Base-by-base conservation (phyloP, 2,797 vertebrate species). In the Dipus sagitta region DNA sequence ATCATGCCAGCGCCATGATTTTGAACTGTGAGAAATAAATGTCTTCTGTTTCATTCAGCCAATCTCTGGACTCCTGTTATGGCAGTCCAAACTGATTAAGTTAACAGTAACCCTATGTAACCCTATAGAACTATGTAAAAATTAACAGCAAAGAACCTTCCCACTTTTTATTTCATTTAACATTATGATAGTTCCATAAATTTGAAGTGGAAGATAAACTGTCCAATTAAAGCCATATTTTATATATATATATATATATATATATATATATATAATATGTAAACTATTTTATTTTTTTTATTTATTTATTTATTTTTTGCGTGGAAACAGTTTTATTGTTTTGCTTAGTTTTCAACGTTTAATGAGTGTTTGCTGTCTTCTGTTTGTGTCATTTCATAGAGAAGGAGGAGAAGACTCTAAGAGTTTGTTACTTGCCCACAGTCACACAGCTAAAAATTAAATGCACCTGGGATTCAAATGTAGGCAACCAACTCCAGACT, bases 311-410 rank as follows among this genome's bases (percentile, higher is more conserved):
- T n/a, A n/a, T n/a, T n/a, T n/a, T n/a, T n/a, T n/a, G n/a, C n/a
- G n/a, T n/a, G n/a, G 23, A 72, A 93, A 70, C 6, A 42, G 32
- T 62, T 26, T 6, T 28, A 42, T 74, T 64, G 20, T 82, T 75
- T 90, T 52, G 14, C 68, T 82, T 86, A 86, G 6, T 80, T 91
- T 96, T 86, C 34, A 92, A 54, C 58, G 83, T 68, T 93, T 72
- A 85, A 14, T 32, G 67, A 95, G 26, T 30, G 1, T 5, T 34
- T 67, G 42, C 18, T 65, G 20, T 79, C 9, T 80, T 5, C 0
- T 81, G 0, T 67, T 95, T 85, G 28, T 70, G 32, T 11, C 4
- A 70, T 60, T 87, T 88, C 80, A 47, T 24, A 71, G 32, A 14
- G 65, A 88, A 23, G 11, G 3, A 54, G 34, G 64, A 26, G 1